phyloP scores from a whole-genome alignment of 2,888 invertebrate genomes.

The Lacanobia oleracea region DNA sequence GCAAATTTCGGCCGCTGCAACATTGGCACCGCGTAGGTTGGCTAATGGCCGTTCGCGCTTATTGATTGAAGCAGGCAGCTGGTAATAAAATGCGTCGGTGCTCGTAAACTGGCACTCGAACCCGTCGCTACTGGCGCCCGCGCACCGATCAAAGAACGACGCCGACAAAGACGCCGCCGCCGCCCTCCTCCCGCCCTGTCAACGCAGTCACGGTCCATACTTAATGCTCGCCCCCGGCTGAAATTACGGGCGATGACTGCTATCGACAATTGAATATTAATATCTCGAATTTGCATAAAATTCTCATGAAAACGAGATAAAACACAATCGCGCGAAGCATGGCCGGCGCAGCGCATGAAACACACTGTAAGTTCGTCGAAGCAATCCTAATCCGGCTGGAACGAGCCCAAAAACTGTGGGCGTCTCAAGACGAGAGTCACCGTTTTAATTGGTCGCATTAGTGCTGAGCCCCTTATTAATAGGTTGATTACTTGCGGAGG shows the following conservation, averaged over 20 bases:
- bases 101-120: slow-evolving; percentile 88
- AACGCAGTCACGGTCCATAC: slow-evolving; percentile 86
- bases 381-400: slow-evolving; percentile 86
- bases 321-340: slow-evolving; percentile 69
- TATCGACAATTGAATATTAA: slow-evolving; percentile 86
- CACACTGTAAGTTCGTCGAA: slow-evolving; percentile 77
- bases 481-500: slow-evolving; percentile 89
- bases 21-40: slow-evolving; percentile 71
- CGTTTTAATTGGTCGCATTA: slow-evolving; percentile 90
- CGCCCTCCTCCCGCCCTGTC: slow-evolving; percentile 82
- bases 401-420: slow-evolving; percentile 89
- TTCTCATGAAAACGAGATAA: slow-evolving; percentile 74
- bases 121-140: slow-evolving; percentile 82
- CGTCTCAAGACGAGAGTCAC: slow-evolving; percentile 87
- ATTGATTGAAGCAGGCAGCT: slow-evolving; percentile 83
- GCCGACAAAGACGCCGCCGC: slow-evolving; percentile 85
- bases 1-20: slow-evolving; percentile 71
- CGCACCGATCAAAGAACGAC: slow-evolving; percentile 83
- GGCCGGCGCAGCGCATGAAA: slow-evolving; percentile 68
- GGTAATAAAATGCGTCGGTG: slow-evolving; percentile 85
- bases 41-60: slow-evolving; percentile 79
- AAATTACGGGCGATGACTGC: slow-evolving; percentile 84
- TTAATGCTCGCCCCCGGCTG: slow-evolving; percentile 82
- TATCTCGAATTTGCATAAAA: slow-evolving; percentile 81
- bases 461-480: slow-evolving; percentile 88